Evolutionary conservation across 2,797 vertebrate genomes (phyloP).

Genomic region (Spinibarbus caldwelli): DNA sequence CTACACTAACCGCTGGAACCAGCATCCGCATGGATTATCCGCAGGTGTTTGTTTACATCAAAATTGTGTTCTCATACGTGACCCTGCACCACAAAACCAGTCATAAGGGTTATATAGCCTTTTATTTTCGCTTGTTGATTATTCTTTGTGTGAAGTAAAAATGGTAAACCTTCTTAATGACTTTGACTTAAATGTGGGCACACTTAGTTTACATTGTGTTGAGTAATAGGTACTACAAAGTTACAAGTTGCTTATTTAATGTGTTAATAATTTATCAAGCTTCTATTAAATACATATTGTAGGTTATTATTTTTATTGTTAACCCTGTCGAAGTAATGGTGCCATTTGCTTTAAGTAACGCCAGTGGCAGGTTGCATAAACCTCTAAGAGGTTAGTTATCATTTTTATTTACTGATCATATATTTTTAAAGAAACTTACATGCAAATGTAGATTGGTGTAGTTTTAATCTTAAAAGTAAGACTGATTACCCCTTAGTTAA

Average conservation of each 20-base stretch:
- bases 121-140: background rate
- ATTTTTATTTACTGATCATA: background rate
- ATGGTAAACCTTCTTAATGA: background rate
- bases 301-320: background rate
- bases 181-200: background rate
- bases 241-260: background rate
- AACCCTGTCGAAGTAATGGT: background rate
- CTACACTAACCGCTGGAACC: background rate
- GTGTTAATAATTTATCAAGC: background rate
- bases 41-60: slow-evolving; percentile 7
- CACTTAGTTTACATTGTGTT: background rate
- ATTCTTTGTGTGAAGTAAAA: background rate
- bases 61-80: background rate
- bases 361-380: background rate
- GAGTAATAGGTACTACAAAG: background rate
- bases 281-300: background rate
- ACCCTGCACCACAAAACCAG: background rate
- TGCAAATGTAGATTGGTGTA: background rate
- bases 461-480: background rate
- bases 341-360: background rate
- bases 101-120: background rate
- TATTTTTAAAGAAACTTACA: background rate
- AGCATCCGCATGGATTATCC: background rate
- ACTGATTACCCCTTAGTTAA: background rate
- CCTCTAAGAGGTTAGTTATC: no score